These are phyloP conservation scores for Semotilus atromaculatus DNA, from an alignment of 2,797 vertebrate genomes.

Conservation along the genomic window DNA sequence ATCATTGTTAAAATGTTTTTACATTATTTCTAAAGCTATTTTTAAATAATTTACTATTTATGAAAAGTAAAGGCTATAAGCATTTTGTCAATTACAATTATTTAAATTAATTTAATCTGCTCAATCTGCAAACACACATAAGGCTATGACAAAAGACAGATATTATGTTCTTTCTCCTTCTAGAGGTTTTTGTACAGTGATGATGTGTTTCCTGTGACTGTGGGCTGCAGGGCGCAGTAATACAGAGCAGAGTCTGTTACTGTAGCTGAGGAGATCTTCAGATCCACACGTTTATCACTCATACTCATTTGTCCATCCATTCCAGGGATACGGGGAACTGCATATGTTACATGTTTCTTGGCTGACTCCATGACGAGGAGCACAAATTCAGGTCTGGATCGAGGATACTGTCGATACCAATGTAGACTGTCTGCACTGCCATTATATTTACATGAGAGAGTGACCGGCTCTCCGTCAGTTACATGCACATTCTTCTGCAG, in stretches of 20 bases:
- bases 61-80: too few species aligned
- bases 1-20: too few species aligned
- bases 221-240: too few species aligned
- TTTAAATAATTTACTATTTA: too few species aligned
- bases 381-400: slow-evolving; percentile 43
- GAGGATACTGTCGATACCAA: slow-evolving; percentile 49
- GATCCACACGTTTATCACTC: not conserved
- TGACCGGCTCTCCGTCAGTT: slow-evolving; percentile 4
- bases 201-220: too few species aligned
- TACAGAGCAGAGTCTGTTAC: too few species aligned
- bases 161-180: too few species aligned
- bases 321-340: not conserved
- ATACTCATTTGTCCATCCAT: slow-evolving; percentile 5
- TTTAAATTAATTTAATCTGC: not conserved
- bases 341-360: not conserved
- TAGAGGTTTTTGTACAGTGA: too few species aligned
- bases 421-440: not conserved
- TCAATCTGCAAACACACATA: too few species aligned
- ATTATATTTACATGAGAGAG: slow-evolving; percentile 42
- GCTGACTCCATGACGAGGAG: not conserved
- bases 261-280: too few species aligned
- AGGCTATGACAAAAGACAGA: too few species aligned
- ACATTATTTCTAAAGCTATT: too few species aligned
- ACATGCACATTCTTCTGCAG: not conserved
- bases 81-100: not conserved